Evolutionary conservation across 2,797 vertebrate species (phyloP).

Genomic region (Tenualosa thibaudeaui): DNA sequence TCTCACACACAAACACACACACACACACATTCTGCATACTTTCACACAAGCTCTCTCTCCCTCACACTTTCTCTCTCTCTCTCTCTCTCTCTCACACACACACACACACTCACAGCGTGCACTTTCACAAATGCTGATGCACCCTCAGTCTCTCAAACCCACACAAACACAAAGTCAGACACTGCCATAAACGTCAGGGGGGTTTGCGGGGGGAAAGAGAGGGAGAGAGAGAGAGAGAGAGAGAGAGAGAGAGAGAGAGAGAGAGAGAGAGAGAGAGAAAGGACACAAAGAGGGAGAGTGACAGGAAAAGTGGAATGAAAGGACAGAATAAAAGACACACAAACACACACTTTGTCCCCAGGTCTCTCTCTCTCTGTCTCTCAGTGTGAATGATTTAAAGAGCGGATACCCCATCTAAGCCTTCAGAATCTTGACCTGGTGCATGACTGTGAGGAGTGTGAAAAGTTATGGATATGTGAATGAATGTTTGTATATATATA

Average conservation of each 20-base stretch:
- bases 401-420: neutral
- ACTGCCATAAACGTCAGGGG: neutral
- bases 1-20: no score
- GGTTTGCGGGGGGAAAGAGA: neutral
- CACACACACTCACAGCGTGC: neutral
- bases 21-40: neutral
- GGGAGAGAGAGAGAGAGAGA: neutral
- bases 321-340: neutral
- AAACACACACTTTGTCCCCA: neutral
- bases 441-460: neutral
- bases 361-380: neutral
- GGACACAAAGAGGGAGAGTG: neutral
- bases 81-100: neutral
- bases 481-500: neutral
- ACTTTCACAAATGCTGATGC: neutral
- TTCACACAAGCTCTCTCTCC: neutral
- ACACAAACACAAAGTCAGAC: neutral
- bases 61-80: neutral
- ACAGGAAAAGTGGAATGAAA: neutral
- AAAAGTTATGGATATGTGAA: neutral
- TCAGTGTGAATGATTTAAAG: constrained; percentile 9
- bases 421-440: neutral
- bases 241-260: neutral
- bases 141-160: neutral
- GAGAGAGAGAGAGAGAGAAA: neutral